phyloP scores from a whole-genome alignment of 23 tunicate genomes.

The Halocynthia roretzi region DNA sequence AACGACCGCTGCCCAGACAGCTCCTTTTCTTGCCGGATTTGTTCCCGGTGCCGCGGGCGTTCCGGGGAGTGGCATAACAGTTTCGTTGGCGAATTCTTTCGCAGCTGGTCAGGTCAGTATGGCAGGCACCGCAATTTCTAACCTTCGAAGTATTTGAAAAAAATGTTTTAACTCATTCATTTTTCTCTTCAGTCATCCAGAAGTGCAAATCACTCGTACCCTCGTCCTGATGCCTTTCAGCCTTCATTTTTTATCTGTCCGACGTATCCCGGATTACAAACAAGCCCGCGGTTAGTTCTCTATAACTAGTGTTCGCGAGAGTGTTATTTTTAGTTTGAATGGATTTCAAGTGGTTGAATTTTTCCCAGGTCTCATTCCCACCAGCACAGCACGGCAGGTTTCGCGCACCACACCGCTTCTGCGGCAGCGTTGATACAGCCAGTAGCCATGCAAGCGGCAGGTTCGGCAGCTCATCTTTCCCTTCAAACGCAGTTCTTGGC shows the following conservation, averaged over 20 bases:
- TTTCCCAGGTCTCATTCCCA: constrained; percentile 4
- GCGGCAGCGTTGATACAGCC: constrained; percentile 32
- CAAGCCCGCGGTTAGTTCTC: constrained; percentile 42
- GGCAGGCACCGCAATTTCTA: neutral
- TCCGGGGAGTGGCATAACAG: constrained; percentile 35
- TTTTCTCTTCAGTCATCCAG: constrained; percentile 25
- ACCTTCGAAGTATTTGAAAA: no score
- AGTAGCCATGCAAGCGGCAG: constrained; percentile 25
- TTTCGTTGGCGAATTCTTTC: constrained; percentile 45
- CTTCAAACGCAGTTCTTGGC: constrained; percentile 55
- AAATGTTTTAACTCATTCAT: neutral
- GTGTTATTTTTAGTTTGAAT: neutral
- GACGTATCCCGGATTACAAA: constrained; percentile 46
- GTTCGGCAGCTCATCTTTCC: constrained; percentile 48
- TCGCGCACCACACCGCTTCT: constrained; percentile 16
- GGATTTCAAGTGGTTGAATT: no score
- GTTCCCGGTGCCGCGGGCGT: constrained; percentile 42
- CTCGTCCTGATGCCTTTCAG: constrained; percentile 51
- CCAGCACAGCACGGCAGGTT: constrained; percentile 9
- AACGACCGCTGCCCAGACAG: constrained; percentile 30
- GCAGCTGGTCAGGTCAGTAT: neutral
- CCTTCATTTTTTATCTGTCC: constrained; percentile 87
- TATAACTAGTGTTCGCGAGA: neutral
- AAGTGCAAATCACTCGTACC: constrained; percentile 21
- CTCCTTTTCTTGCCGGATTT: constrained; percentile 54